phyloP scores from a whole-genome alignment of 2,888 invertebrate species.

The Globia sparganii region DNA sequence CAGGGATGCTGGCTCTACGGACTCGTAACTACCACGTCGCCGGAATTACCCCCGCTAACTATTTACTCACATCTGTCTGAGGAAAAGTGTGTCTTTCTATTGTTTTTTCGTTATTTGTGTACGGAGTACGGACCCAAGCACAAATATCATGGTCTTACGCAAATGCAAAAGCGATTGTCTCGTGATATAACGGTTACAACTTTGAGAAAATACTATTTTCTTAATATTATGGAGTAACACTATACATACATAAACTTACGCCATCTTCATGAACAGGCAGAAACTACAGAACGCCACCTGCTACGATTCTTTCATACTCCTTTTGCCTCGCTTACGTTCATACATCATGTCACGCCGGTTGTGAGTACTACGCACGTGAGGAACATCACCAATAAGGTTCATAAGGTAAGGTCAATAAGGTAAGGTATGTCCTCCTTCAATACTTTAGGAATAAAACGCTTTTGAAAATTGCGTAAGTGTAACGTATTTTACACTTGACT shows the following conservation, averaged over 20 bases:
- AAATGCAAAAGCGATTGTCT: background rate
- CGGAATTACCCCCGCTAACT: slow-evolving; percentile 32
- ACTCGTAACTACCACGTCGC: slow-evolving; percentile 18
- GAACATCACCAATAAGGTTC: too few relatives aligned
- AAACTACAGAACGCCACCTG: too few relatives aligned
- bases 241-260: too few relatives aligned
- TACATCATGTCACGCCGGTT: too few relatives aligned
- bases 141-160: background rate
- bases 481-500: background rate
- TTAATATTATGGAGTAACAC: background rate
- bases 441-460: background rate
- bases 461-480: background rate
- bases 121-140: background rate
- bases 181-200: background rate
- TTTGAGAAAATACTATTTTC: background rate
- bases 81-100: background rate
- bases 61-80: slow-evolving; percentile 27
- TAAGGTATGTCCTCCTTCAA: background rate
- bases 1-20: slow-evolving; percentile 21
- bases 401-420: too few relatives aligned
- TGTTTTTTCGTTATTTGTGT: background rate
- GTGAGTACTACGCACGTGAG: too few relatives aligned
- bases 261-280: too few relatives aligned
- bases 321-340: too few relatives aligned
- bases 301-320: too few relatives aligned